Base-by-base conservation (phyloP, 2,888 invertebrate species). In the Villa cingulata region DNA sequence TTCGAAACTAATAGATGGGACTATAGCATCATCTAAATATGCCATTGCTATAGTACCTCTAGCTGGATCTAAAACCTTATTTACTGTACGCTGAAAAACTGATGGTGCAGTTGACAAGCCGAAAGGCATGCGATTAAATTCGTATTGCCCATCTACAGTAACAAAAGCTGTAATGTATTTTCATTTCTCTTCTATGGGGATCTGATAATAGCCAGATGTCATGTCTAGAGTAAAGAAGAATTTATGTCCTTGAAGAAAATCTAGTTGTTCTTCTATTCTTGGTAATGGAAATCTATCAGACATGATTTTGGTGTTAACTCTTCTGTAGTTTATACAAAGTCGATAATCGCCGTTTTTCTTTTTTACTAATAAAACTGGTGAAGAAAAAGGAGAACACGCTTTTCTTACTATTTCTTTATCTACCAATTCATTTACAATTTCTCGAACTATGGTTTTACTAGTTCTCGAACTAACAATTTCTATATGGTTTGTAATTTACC, bases 51-150 rank as follows among this genome's bases (percentile, higher is more conserved):
- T 34, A 20, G 41, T 15, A 41, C 32, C 38, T 40, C 48, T 42
- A 29, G 49, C 36, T 7, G 12, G 41, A 14, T 39, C 36, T 4
- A 43, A 37, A 10, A 50, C 16, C 12, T 23, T 41, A 20, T 46
- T 47, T 17, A 63, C 57, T 27, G 58, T 46, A 17, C 58, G 37
- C 45, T 61, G 61, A 51, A 62, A 63, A n/a, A 55, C 53, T 4
- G 53, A 49, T 9, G 60, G 59, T 2, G 61, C 59, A 45, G 62
- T 62, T n/a, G 45, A 17, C 48, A 12, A 34, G n/a, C n/a, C n/a
- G n/a, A n/a, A n/a, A n/a, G n/a, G n/a, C n/a, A n/a, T n/a, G n/a
- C n/a, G n/a, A n/a, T 45, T 46, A 27, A 51, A 51, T 27, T 48
- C 51, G 48, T 51, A 59, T 51, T 59, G 54, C 52, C 29, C 50